Percentiles rank a stretch among this genome's conserved stretches.
These are phyloP conservation scores for Enhydra lutris DNA, from an alignment of 2,113 vertebrate genomes.

Conservation along the genomic window DNA sequence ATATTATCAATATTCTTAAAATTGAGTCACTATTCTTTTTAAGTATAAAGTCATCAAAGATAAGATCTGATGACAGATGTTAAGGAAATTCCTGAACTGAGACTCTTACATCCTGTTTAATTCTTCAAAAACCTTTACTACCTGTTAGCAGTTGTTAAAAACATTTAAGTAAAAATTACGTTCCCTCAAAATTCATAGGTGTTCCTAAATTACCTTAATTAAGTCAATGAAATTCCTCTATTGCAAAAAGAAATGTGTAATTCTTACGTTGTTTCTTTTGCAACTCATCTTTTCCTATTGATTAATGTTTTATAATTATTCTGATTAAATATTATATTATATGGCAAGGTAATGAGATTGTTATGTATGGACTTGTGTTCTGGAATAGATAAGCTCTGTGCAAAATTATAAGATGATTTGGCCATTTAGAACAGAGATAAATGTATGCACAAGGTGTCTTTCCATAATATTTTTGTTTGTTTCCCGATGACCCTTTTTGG, in stretches of 20 bases:
- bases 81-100: neutral
- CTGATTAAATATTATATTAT: neutral
- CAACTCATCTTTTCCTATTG: neutral
- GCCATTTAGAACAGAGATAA: neutral
- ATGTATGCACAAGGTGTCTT: neutral
- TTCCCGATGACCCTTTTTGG: neutral
- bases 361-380: neutral
- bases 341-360: neutral
- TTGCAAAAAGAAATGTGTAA: slow-evolving; percentile 21
- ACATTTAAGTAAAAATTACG: neutral
- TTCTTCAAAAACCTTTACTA: neutral
- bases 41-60: neutral
- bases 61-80: neutral
- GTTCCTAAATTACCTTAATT: neutral
- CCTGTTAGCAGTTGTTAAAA: neutral
- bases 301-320: neutral
- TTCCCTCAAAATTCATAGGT: neutral
- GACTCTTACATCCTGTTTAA: neutral
- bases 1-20: neutral
- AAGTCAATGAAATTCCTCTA: neutral
- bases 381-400: neutral
- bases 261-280: neutral
- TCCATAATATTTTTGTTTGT: neutral
- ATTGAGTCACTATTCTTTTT: neutral
- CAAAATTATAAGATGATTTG: neutral